Evolutionary conservation across 2,797 vertebrate species (phyloP), one percentile per base, ranked within the genome.

Genomic region (Pempheris klunzingeri): DNA sequence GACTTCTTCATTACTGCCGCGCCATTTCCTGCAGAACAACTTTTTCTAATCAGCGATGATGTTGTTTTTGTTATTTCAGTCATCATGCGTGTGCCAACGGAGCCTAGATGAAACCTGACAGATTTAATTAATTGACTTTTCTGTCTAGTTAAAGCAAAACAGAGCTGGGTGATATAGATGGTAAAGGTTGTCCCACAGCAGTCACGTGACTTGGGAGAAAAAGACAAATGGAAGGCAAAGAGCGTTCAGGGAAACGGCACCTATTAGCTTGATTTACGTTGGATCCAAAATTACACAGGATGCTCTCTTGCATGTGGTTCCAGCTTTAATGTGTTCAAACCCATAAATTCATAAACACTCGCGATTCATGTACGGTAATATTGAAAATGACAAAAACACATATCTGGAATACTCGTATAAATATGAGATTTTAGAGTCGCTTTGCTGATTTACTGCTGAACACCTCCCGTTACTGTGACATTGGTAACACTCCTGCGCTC

Each of bases 51-150:
- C 73, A 61, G 36, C 3, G 36, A 41, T 55, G 73, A 59, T 81
- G 74, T 81, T 80, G 81, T 70, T 86, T 88, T 64, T 71, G 20
- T 80, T 85, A 52, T 84, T 85, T 82, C 61, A 58, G 65, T 17
- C 39, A 77, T 52, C 20, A 24, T 24, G 32, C 17, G 2, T 4
- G 55, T 59, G 84, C 82, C 84, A 87, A 78, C 18, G 32, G 77
- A 66, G 69, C 78, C 67, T 32, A 76, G 80, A 90, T 79, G 71
- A 84, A 82, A 79, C 63, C 71, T 84, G 87, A 82, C 77, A 77
- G 62, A 63, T 83, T 74, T 80, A 90, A 91, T 90, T 87, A 88
- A 91, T 80, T 83, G 73, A 76, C 77, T 82, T 84, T 77, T 84
- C 65, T 70, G 61, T 78, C 71, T 70, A 64, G 77, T 70, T 60